Conservation (phyloP, 2,113 vertebrate genomes). For the Gallinago media region DNA sequence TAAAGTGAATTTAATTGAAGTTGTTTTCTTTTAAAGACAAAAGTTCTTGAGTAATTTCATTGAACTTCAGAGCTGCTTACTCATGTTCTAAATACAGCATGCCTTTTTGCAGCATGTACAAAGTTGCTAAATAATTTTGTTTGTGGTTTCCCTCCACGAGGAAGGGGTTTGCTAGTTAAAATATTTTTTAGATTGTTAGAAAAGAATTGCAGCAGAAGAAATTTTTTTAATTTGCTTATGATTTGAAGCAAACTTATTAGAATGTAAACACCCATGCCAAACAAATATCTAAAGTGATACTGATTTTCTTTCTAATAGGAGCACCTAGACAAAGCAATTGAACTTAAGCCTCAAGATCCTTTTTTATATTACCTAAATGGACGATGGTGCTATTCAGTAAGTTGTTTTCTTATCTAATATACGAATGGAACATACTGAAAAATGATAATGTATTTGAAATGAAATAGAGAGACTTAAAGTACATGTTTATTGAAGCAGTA, state of each 20-base stretch:
- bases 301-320: slow-evolving; percentile 81
- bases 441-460: not conserved
- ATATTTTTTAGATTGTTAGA: not conserved
- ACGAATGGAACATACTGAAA: not conserved
- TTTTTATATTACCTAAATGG: slow-evolving; percentile 93
- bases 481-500: not conserved
- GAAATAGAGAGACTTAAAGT: not conserved
- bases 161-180: not conserved
- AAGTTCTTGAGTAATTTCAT: not conserved
- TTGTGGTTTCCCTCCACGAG: not conserved
- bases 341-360: slow-evolving; percentile 92
- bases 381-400: slow-evolving; percentile 96
- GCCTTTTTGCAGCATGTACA: not conserved
- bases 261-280: not conserved
- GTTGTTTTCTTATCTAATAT: slow-evolving; percentile 60
- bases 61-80: not conserved
- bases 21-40: not conserved
- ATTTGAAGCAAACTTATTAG: slow-evolving; percentile 4
- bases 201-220: not conserved
- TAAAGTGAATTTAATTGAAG: not conserved
- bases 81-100: not conserved
- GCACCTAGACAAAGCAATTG: slow-evolving; percentile 94
- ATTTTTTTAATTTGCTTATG: not conserved
- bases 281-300: not conserved
- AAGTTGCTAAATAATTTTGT: not conserved